These are phyloP conservation scores for Dicrostonyx torquatus DNA, from an alignment of 2,797 vertebrate species.

Conservation along the genomic window DNA sequence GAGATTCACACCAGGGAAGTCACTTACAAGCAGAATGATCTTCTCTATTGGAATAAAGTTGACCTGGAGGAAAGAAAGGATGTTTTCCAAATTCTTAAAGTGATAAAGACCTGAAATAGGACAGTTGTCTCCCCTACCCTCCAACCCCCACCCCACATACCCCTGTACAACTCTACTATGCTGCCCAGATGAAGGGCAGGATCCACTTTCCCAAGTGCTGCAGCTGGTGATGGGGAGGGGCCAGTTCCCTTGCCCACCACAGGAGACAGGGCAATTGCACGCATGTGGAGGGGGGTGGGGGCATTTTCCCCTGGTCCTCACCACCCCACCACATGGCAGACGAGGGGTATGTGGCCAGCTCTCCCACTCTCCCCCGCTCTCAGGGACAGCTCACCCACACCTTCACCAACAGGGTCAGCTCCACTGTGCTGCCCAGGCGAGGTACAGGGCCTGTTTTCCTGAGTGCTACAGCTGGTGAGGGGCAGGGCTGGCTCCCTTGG, in stretches of 20 bases:
- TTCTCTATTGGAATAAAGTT: conserved; percentile 18
- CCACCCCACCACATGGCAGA: background rate
- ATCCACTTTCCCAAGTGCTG: background rate
- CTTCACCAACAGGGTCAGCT: too few relatives aligned
- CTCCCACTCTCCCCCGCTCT: too few relatives aligned
- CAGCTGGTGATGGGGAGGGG: background rate
- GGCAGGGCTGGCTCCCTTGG: background rate
- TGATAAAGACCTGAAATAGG: background rate
- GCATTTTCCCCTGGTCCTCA: background rate
- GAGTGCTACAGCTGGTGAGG: background rate
- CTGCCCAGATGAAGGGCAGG: background rate
- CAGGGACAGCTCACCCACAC: too few relatives aligned
- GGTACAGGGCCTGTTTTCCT: too few relatives aligned
- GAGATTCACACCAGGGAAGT: conserved; percentile 31
- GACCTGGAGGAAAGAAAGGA: background rate
- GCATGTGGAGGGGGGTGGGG: too few relatives aligned
- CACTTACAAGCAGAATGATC: conserved; percentile 53
- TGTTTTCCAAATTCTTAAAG: conserved; percentile 21
- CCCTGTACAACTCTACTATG: too few relatives aligned
- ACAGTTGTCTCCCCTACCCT: background rate
- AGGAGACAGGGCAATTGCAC: background rate
- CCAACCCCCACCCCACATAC: too few relatives aligned
- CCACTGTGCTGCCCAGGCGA: too few relatives aligned
- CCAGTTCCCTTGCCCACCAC: background rate
- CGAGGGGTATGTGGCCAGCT: too few relatives aligned